Evolutionary conservation across 2,888 invertebrate genomes (phyloP), one percentile per base, ranked within the genome.

Genomic region (Mythimna impura): DNA sequence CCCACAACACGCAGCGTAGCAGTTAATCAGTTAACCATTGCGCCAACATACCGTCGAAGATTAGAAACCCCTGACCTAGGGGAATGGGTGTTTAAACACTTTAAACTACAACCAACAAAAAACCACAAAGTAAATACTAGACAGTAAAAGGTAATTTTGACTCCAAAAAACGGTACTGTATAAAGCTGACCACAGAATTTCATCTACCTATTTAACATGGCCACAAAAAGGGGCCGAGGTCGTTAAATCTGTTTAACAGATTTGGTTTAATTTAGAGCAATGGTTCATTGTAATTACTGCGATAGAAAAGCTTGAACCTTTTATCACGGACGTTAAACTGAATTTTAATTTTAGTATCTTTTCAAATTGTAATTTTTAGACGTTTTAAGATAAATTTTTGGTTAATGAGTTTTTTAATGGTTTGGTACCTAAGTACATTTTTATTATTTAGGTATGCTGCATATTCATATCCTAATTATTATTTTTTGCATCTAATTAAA

Each of bases 221-320:
- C 79, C 72, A 69, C 76, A 30, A 81, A 80, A 78, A 76, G 73
- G 76, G 65, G 54, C 34, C 43, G 30, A 25, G 55, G 55, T 67
- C 71, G 50, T 80, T 57, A 77, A 83, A 80, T 77, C 76, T 73
- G 76, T 77, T 71, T 61, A 75, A 82, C 80, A 77, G 77, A 76
- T 77, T 82, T 57, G 47, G 63, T 77, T 84, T 77, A 83, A 83
- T 83, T 83, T 71, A 70, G 61, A 80, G 69, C 72, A 73, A 74
- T 72, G 83, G 65, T 72, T 70, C 60, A 60, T 17, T 66, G 61
- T 81, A 83, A 83, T 83, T 83, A 81, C 47, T 50, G 57, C 58
- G 30, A 69, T 78, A 78, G 78, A 63, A 63, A 64, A 78, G 61
- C 78, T 57, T 55, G 25, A 65, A 47, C 36, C 69, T 66, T 78